A percentile compares a stretch with the other conserved stretches of the same genome.
These are phyloP conservation scores for Papilio polytes DNA, from an alignment of 1,140 invertebrate genomes.

Conservation along the genomic window DNA sequence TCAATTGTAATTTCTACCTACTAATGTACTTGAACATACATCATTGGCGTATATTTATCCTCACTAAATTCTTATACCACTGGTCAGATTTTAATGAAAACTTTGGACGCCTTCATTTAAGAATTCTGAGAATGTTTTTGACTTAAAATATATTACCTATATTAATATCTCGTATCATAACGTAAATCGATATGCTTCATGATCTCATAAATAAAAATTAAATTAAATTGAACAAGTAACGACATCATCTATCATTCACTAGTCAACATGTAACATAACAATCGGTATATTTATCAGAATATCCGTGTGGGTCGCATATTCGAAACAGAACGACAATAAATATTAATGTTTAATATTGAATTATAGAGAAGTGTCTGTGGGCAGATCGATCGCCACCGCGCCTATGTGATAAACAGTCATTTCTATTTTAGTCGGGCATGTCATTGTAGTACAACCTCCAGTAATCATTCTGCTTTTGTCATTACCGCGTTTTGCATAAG, in stretches of 20 bases:
- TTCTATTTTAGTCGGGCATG: constrained; percentile 64
- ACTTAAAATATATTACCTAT: too few relatives aligned
- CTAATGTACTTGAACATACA: too few relatives aligned
- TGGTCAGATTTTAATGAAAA: too few relatives aligned
- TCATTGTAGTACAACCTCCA: constrained; percentile 33
- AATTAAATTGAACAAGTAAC: too few relatives aligned
- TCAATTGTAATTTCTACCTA: too few relatives aligned
- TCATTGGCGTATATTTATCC: too few relatives aligned
- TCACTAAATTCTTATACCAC: too few relatives aligned
- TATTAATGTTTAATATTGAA: constrained; percentile 61
- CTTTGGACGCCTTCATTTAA: too few relatives aligned
- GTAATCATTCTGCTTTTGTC: constrained; percentile 32
- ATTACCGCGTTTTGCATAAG: constrained; percentile 38
- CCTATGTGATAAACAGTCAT: constrained; percentile 58
- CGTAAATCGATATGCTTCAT: too few relatives aligned
- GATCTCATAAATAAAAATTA: too few relatives aligned
- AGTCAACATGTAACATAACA: constrained; percentile 11
- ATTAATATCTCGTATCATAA: too few relatives aligned
- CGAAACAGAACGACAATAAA: constrained; percentile 57
- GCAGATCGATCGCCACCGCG: constrained; percentile 50
- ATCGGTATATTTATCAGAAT: constrained; percentile 12
- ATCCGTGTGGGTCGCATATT: constrained; percentile 54
- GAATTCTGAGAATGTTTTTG: too few relatives aligned
- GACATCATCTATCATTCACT: background rate
- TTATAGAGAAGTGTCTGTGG: constrained; percentile 55